Evolutionary conservation across 2,888 invertebrate species (phyloP).

Genomic region (Lepeophtheirus nordmannii): DNA sequence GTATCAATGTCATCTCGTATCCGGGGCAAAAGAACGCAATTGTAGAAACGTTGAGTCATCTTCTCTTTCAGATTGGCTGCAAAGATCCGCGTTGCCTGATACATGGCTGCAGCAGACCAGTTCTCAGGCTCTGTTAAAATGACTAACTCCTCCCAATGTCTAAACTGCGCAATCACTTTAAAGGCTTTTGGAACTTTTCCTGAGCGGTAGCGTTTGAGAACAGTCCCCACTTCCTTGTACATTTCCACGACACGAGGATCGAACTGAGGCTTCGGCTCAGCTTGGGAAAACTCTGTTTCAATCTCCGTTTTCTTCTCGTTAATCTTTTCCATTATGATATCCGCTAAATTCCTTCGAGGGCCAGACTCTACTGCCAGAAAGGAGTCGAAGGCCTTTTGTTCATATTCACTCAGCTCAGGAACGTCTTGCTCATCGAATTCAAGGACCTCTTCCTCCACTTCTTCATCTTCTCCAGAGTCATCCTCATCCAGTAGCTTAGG

Average conservation of each 20-base stretch:
- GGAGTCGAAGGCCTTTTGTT: slow-evolving; percentile 1
- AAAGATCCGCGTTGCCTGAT: slow-evolving; percentile 85
- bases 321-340: slow-evolving; percentile 80
- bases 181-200: slow-evolving; percentile 97
- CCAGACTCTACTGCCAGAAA: not conserved
- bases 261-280: slow-evolving; percentile 28
- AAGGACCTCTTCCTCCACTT: slow-evolving; percentile 29
- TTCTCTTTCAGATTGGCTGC: slow-evolving; percentile 89
- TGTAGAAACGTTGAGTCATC: slow-evolving; percentile 90
- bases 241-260: slow-evolving; percentile 16
- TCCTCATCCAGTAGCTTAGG: slow-evolving; percentile 35
- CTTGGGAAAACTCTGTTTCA: slow-evolving; percentile 66
- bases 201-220: slow-evolving; percentile 62
- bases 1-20: slow-evolving; percentile 79
- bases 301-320: slow-evolving; percentile 82
- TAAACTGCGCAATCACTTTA: slow-evolving; percentile 78
- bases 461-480: slow-evolving; percentile 33
- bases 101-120: slow-evolving; percentile 97
- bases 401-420: slow-evolving; percentile 27
- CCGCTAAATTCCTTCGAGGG: slow-evolving; percentile 59
- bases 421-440: slow-evolving; percentile 25
- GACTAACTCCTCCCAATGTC: slow-evolving; percentile 85
- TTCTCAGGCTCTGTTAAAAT: slow-evolving; percentile 71
- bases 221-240: slow-evolving; percentile 18
- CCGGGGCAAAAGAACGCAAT: slow-evolving; percentile 67